phyloP scores from a whole-genome alignment of 1,140 invertebrate species.

The Amyelois transitella region DNA sequence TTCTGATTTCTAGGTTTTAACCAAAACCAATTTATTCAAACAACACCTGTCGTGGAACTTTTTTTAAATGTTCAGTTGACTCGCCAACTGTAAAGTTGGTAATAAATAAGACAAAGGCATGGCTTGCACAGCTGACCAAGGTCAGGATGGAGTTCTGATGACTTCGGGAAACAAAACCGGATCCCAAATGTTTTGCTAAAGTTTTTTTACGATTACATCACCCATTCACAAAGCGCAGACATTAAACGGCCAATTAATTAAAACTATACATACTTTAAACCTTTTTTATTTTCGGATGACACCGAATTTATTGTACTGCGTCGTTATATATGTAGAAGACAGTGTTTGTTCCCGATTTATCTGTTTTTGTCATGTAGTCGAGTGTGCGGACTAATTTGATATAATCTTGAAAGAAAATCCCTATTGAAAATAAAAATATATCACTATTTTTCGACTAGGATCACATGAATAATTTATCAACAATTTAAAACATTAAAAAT shows the following conservation, averaged over 20 bases:
- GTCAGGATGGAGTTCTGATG: background rate
- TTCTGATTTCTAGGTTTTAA: too few species aligned
- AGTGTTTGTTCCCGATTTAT: too few species aligned
- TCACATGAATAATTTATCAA: too few species aligned
- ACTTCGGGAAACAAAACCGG: conserved; percentile 15
- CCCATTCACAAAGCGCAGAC: conserved; percentile 2
- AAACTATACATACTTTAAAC: background rate
- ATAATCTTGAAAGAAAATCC: too few species aligned
- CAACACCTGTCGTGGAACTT: too few species aligned
- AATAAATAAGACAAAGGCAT: too few species aligned
- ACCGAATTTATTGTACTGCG: background rate
- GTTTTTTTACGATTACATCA: conserved; percentile 14
- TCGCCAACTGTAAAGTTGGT: background rate
- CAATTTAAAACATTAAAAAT: too few species aligned
- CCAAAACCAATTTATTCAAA: too few species aligned
- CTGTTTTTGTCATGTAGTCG: too few species aligned
- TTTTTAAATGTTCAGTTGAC: background rate
- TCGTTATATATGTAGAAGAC: background rate
- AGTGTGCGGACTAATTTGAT: too few species aligned
- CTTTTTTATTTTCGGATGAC: background rate
- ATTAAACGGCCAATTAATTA: background rate
- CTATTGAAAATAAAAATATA: too few species aligned
- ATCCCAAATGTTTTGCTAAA: conserved; percentile 10
- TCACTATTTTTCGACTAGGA: too few species aligned
- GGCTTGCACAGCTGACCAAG: conserved; percentile 3